A percentile compares a stretch with the other conserved stretches of the same genome.
Conservation (phyloP, 2,888 invertebrate genomes). For the Lycophotia porphyrea region DNA sequence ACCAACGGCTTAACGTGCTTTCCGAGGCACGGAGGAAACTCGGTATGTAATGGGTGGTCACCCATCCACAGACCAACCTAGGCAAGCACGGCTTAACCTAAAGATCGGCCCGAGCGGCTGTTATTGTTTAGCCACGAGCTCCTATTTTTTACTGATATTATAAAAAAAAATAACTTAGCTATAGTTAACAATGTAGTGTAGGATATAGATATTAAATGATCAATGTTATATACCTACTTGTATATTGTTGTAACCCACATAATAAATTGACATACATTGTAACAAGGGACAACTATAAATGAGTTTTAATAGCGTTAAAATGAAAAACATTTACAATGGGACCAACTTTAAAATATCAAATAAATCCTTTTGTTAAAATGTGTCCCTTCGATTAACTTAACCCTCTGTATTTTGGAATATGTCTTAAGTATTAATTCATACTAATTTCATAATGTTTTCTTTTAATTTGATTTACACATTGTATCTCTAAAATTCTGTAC, state of each 20-base stretch:
- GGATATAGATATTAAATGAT: background rate
- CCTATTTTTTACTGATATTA: slow-evolving; percentile 18
- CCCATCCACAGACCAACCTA: no score
- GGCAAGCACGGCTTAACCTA: no score
- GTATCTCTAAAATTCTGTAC: background rate
- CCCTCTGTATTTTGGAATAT: background rate
- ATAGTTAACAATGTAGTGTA: slow-evolving; percentile 9
- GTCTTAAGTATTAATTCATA: background rate
- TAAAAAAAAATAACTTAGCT: background rate
- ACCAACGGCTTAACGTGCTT: no score
- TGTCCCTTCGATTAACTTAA: background rate
- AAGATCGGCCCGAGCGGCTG: no score
- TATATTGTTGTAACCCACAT: background rate
- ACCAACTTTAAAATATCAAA: background rate
- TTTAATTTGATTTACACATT: slow-evolving; percentile 7
- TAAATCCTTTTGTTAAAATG: background rate
- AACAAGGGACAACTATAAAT: background rate
- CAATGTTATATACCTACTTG: slow-evolving; percentile 1
- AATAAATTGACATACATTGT: background rate
- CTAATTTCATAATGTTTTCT: background rate
- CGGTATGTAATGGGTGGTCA: no score
- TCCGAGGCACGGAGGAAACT: no score
- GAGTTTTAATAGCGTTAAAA: background rate
- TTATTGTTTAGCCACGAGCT: no score
- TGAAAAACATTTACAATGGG: background rate